Evolutionary conservation across 2,113 vertebrate species (phyloP).

Genomic region (Heptranchias perlo): DNA sequence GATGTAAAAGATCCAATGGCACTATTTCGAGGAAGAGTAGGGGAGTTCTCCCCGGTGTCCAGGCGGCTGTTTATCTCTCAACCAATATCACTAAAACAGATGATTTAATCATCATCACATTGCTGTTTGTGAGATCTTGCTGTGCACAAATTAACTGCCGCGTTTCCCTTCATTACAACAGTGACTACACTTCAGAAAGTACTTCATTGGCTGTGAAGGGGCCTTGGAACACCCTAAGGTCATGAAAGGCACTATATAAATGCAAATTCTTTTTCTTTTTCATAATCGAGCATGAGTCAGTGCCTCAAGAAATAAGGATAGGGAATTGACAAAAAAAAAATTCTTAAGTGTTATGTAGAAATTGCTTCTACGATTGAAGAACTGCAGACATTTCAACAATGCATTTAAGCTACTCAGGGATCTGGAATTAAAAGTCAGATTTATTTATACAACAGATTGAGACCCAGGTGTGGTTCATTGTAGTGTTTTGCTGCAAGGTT

Average conservation of each 20-base stretch:
- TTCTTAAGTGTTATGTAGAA: neutral
- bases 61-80: neutral
- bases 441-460: conserved; percentile 33
- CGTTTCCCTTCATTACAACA: neutral
- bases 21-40: neutral
- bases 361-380: neutral
- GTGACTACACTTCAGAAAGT: neutral
- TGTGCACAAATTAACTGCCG: neutral
- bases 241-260: neutral
- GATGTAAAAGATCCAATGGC: too few species aligned
- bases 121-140: neutral
- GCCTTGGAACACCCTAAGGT: too few species aligned
- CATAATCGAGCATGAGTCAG: neutral
- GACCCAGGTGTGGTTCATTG: conserved; percentile 39
- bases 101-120: neutral
- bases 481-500: conserved; percentile 42
- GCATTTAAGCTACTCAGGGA: neutral
- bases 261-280: neutral
- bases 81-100: neutral
- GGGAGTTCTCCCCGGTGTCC: neutral
- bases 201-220: neutral
- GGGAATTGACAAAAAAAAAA: neutral
- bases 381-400: neutral
- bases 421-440: conserved; percentile 22
- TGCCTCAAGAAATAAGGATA: neutral